Evolutionary conservation across 2,113 vertebrate species (phyloP).

Genomic region (Recurvirostra avosetta): DNA sequence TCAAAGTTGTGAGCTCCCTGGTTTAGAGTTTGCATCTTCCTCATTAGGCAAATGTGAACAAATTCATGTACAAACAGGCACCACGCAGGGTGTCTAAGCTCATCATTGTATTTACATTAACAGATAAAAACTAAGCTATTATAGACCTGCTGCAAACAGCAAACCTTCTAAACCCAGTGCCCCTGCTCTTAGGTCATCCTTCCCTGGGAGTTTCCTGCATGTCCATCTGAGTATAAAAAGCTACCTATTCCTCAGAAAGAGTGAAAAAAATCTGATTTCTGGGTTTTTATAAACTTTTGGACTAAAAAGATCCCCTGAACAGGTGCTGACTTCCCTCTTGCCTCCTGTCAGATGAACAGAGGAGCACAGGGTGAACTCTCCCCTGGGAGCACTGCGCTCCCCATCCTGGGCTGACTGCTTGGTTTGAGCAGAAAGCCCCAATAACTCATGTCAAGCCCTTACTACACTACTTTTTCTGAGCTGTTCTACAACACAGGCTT

Average conservation of each 20-base stretch:
- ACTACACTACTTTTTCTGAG: not conserved
- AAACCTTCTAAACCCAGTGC: not conserved
- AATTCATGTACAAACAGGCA: not conserved
- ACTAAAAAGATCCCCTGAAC: not conserved
- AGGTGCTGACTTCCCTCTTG: not conserved
- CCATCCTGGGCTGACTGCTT: not conserved
- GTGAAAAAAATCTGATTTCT: not conserved
- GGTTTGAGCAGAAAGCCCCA: not conserved
- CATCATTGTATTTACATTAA: not conserved
- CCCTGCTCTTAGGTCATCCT: not conserved
- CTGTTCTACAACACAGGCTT: not conserved
- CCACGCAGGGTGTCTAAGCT: not conserved
- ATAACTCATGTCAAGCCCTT: not conserved
- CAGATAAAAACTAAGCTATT: not conserved
- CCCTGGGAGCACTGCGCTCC: accelerated
- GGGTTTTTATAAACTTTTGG: not conserved
- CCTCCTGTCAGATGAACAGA: not conserved
- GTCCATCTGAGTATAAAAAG: not conserved
- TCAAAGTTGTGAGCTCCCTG: not conserved
- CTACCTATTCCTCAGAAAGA: not conserved
- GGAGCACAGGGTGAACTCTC: not conserved
- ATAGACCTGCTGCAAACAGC: not conserved
- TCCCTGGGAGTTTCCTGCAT: not conserved
- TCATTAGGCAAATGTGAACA: not conserved
- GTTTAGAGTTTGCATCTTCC: not conserved